Base-by-base conservation (phyloP, 2,888 invertebrate genomes). In the Caenorhabditis plicata region DNA sequence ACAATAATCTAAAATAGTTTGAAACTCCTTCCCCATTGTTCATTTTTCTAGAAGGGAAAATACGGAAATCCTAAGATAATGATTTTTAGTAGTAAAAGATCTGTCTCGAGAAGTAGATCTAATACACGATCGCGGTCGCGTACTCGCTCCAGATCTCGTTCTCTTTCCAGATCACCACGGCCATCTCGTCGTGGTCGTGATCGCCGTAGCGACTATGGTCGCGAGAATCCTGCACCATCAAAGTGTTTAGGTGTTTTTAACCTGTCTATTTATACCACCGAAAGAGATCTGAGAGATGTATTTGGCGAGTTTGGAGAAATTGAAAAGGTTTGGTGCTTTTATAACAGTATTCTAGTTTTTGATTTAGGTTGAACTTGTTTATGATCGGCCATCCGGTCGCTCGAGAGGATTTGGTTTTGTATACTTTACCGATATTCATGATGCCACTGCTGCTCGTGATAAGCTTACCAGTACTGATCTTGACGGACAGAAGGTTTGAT, bases 161-260 rank as follows among this genome's bases (percentile, higher is more conserved):
- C 64, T 20, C 54, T 51, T 29, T 54, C 57, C 2, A 56, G 51
- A 31, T 52, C 49, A 26, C 46, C 35, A 23, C 56, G 55, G 19
- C 41, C 46, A 13, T 38, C 49, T 20, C 44, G 53, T 11, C 23
- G 53, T 17, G 44, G 65, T 20, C 33, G 47, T 9, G 41, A 52
- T 27, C 36, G 57, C 11, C 31, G 36, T 8, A 19, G 31, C 26
- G n/a, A 38, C 1, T 32, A 25, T 7, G 19, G 44, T 42, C 64
- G 64, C 25, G 69, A 92, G 77, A 89, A 90, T 81, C 94, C 94
- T 0, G 87, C 88, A 62, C 89, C 91, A 2, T 89, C 89, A 40
- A 86, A 90, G 47, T 95, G 94, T 81, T 86, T 96, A 42, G 96
- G 96, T 17, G 89, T 96, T 11, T 96, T 96, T 83, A 95, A 95